Evolutionary conservation across 1,140 invertebrate genomes (phyloP), one percentile per base, ranked within the genome.

Genomic region (Zaprionus camerounensis): DNA sequence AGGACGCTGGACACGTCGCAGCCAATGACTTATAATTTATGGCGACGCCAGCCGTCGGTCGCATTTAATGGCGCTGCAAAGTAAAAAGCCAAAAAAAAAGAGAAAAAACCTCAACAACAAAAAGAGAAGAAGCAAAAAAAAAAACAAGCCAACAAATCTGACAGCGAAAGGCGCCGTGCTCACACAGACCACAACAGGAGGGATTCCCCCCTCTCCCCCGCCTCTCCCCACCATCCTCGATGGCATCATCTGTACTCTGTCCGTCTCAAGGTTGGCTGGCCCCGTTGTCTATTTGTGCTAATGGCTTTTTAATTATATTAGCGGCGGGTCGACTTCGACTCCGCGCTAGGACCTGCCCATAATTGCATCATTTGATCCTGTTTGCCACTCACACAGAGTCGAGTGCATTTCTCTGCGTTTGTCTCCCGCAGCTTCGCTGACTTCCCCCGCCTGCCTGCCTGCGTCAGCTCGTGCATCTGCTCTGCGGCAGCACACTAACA

Each of bases 11-110:
- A 31, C 62, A 70, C 72, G 63, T 72, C 36, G 31, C 59, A 77
- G 78, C 75, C 88, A 85, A 81, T 91, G 88, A 91, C 84, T 91
- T 91, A 88, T 91, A 91, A 91, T 91, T 91, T 91, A 91, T 91
- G 88, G 75, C 78, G 76, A 85, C 81, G 78, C 75, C 85, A 71
- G 78, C 41, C 68, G 65, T 64, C 72, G 68, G 64, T 76, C 73
- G 71, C 66, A 85, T 80, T 80, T 80, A 78, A 78, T 80, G 74
- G 78, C 74, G 63, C 55, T 65, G 55, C 63, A 77, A 77, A 77
- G 46, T 59, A 62, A 46, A 62, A 69, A 68, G 12, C 31, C 56
- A 58, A 58, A 34, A 57, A 24, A 26, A 59, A 38, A 58, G 28
- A 31, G 34, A 41, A 20, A 55, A 62, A 51, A 51, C 17, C 17